Evolutionary conservation across 2,888 invertebrate species (phyloP).

Genomic region (Theristus sp.): DNA sequence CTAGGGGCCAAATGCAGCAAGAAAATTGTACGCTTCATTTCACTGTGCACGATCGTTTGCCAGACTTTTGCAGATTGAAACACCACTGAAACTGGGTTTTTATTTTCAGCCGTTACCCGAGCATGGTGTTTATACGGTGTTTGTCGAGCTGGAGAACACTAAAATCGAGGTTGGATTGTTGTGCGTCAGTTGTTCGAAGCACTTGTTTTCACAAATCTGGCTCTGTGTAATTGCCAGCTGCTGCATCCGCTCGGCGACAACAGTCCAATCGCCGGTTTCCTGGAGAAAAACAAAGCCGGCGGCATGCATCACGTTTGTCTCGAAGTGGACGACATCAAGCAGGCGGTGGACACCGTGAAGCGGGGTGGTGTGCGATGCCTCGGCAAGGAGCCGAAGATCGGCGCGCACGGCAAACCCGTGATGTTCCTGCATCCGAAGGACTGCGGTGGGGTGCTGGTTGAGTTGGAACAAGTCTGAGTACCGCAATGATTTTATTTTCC

Average conservation of each 20-base stretch:
- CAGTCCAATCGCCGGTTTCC: conserved; percentile 40
- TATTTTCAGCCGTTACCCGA: conserved; percentile 35
- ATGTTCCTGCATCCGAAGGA: conserved; percentile 46
- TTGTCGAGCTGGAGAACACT: conserved; percentile 42
- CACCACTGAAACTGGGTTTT: too few species aligned
- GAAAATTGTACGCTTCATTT: too few species aligned
- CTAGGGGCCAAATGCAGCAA: conserved; percentile 39
- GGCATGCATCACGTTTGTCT: conserved; percentile 45
- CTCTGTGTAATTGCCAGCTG: conserved; percentile 33
- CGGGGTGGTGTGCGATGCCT: conserved; percentile 37
- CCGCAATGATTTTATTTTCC: too few species aligned
- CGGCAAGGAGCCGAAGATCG: conserved; percentile 38
- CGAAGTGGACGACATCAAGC: conserved; percentile 33
- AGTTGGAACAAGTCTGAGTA: conserved; percentile 37
- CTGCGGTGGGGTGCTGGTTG: conserved; percentile 42
- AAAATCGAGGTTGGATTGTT: conserved; percentile 37
- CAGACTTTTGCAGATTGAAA: too few species aligned
- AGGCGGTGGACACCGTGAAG: conserved; percentile 38
- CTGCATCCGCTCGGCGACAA: conserved; percentile 40
- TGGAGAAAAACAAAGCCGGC: conserved; percentile 41
- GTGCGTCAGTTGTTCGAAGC: too few species aligned
- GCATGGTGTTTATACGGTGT: conserved; percentile 44
- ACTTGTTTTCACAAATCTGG: too few species aligned
- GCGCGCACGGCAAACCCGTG: conserved; percentile 44
- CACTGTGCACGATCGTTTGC: too few species aligned